phyloP scores from a whole-genome alignment of 2,797 vertebrate species.

The Eremophila alpestris region DNA sequence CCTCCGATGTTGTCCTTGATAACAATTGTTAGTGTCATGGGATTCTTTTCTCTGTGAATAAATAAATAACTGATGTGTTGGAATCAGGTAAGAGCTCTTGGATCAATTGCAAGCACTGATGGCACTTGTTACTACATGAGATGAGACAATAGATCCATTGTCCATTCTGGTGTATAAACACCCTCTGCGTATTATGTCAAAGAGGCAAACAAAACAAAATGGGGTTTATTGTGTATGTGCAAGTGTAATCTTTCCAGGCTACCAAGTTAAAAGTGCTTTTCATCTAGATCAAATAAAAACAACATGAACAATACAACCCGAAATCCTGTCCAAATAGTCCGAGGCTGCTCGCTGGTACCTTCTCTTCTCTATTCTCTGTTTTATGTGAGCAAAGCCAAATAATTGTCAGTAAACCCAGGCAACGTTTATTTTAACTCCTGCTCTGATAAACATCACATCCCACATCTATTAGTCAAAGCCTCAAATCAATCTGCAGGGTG shows the following conservation, averaged over 20 bases:
- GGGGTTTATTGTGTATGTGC: constrained; percentile 31
- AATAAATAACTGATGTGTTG: constrained; percentile 41
- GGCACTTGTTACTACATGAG: constrained; percentile 44
- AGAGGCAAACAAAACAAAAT: constrained; percentile 61
- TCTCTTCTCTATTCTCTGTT: neutral
- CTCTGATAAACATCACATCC: constrained; percentile 1
- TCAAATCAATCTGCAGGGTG: neutral
- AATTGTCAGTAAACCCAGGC: neutral
- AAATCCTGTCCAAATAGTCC: neutral
- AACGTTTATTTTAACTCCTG: neutral
- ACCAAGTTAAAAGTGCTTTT: constrained; percentile 61
- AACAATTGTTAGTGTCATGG: neutral
- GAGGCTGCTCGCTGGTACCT: neutral
- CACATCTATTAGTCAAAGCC: neutral
- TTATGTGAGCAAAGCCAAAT: neutral
- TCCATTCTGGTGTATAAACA: constrained; percentile 33
- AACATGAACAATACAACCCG: neutral
- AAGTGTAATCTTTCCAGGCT: constrained; percentile 49
- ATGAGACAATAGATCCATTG: constrained; percentile 42
- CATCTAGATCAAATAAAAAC: constrained; percentile 44
- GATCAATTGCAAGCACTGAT: constrained; percentile 33
- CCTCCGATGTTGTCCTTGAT: neutral
- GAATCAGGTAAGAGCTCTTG: constrained; percentile 54
- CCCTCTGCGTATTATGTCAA: constrained; percentile 38
- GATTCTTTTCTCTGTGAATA: constrained; percentile 25